These are phyloP conservation scores for Prunella fulvescens DNA, from an alignment of 2,113 vertebrate species.

Conservation along the genomic window DNA sequence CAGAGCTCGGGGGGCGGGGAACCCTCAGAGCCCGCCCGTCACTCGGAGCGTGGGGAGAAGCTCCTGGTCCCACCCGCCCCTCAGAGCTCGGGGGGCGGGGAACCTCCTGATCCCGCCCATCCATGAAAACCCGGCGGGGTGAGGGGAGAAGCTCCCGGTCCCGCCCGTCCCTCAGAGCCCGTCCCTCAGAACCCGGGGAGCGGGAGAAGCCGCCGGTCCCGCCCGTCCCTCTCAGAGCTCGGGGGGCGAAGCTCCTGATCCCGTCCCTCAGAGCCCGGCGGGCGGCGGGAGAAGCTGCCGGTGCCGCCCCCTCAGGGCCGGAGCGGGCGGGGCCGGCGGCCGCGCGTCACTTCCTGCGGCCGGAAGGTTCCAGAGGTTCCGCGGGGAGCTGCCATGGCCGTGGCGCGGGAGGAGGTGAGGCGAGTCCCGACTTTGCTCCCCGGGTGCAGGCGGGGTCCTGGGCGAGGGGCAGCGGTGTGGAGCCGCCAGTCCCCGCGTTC, in stretches of 20 bases:
- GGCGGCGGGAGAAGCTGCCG: accelerated
- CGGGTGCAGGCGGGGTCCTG: not conserved
- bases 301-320: not conserved
- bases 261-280: not conserved
- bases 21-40: not conserved
- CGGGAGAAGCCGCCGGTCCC: accelerated
- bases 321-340: accelerated
- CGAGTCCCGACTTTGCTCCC: not conserved
- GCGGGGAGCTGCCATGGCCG: not conserved
- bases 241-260: accelerated
- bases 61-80: too few relatives aligned
- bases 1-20: accelerated
- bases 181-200: not conserved
- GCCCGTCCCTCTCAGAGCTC: too few relatives aligned
- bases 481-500: not conserved
- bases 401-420: not conserved
- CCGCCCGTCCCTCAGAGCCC: too few relatives aligned
- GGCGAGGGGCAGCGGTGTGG: not conserved
- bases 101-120: too few relatives aligned
- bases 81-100: too few relatives aligned
- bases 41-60: accelerated
- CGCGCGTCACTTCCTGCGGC: not conserved
- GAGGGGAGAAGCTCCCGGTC: too few relatives aligned
- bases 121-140: too few relatives aligned
- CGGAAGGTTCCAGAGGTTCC: not conserved